phyloP scores from a whole-genome alignment of 2,797 vertebrate species.

The Micromesistius poutassou region DNA sequence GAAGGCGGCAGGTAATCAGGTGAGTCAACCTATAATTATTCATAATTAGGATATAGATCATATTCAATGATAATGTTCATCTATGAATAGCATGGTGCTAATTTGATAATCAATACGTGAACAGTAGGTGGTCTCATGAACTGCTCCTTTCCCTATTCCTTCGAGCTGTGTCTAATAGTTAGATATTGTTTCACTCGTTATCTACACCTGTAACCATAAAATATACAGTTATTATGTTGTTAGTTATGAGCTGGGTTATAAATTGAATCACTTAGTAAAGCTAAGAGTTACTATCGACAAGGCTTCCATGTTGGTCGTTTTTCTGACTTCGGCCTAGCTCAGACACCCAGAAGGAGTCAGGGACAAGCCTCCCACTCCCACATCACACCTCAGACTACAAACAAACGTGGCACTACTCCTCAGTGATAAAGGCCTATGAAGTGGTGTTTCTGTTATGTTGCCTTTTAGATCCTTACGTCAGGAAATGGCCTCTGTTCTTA shows the following conservation, averaged over 20 bases:
- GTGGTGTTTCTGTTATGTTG: neutral
- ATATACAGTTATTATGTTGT: too few species aligned
- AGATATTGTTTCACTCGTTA: too few species aligned
- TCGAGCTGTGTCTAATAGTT: neutral
- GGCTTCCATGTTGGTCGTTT: neutral
- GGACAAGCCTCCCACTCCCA: too few species aligned
- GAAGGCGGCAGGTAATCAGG: constrained; percentile 91
- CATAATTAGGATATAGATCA: neutral
- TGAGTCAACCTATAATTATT: constrained; percentile 51
- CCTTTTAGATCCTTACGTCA: neutral
- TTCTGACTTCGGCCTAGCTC: neutral
- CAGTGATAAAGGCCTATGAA: neutral
- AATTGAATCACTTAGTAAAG: too few species aligned
- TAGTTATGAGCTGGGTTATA: neutral
- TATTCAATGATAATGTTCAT: neutral
- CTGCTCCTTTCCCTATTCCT: too few species aligned
- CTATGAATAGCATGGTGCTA: neutral
- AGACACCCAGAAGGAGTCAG: neutral
- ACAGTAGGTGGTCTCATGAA: neutral
- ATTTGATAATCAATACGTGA: neutral
- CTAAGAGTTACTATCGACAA: neutral
- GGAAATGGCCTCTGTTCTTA: too few species aligned
- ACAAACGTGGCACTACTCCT: neutral
- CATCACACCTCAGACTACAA: neutral
- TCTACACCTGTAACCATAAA: too few species aligned